A percentile compares a stretch with the other conserved stretches of the same genome.
Evolutionary conservation across 2,888 invertebrate genomes (phyloP).

Genomic region (Thera obeliscata): DNA sequence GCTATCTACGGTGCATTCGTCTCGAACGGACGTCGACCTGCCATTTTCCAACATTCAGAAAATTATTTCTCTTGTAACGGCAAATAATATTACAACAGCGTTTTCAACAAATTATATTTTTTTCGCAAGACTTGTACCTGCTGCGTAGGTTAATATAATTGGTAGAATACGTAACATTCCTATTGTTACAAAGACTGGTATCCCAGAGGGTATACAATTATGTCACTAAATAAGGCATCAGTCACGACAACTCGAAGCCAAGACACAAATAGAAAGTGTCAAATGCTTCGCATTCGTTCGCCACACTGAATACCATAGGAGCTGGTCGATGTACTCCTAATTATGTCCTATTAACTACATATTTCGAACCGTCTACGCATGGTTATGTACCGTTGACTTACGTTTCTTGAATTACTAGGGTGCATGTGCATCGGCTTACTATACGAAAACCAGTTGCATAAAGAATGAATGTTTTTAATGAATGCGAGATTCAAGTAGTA

Average conservation of each 20-base stretch:
- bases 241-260: conserved; percentile 57
- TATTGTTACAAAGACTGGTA: conserved; percentile 26
- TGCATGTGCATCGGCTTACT: conserved; percentile 35
- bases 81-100: not conserved
- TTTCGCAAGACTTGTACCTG: not conserved
- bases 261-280: conserved; percentile 79
- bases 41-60: conserved; percentile 52
- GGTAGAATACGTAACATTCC: conserved; percentile 30
- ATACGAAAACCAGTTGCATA: conserved; percentile 13
- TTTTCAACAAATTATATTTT: not conserved
- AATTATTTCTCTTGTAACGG: conserved; percentile 1
- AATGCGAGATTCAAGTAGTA: conserved; percentile 40
- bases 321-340: conserved; percentile 46
- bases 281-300: conserved; percentile 64
- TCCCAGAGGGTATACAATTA: conserved; percentile 55
- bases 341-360: conserved; percentile 46
- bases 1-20: conserved; percentile 64
- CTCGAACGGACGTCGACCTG: conserved; percentile 65
- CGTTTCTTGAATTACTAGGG: conserved; percentile 22
- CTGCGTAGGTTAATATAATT: conserved; percentile 9
- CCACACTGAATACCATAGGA: conserved; percentile 62
- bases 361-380: conserved; percentile 43
- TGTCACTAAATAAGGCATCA: conserved; percentile 62
- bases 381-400: conserved; percentile 40
- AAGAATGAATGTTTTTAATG: conserved; percentile 41